Base-by-base conservation (phyloP, 1,140 invertebrate genomes). In the Cydia amplana region DNA sequence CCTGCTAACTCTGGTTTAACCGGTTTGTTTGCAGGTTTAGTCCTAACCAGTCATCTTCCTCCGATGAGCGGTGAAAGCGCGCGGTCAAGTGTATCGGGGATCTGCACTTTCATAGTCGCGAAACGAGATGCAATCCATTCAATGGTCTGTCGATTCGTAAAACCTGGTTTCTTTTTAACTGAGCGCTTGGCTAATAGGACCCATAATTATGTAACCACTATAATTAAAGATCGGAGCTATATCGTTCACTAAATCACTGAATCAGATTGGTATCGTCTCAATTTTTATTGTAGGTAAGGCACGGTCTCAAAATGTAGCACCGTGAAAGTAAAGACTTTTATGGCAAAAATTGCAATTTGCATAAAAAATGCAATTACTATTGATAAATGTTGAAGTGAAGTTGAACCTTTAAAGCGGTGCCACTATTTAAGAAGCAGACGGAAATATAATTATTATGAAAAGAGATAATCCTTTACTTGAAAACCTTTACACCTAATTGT, bases 21-120 rank as follows among this genome's bases (percentile, higher is more conserved):
- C 12, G 14, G 43, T 46, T 46, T 4, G 43, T 40, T 40, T 16
- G 14, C 43, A 46, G 12, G 4, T 46, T 46, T 16, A 46, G 20
- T 60, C 18, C 2, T 60, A 60, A 60, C 20, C 55, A 23, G 55
- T 60, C 20, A 12, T 5, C 20, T 60, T 60, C 55, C 55, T 10
- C 55, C 4, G 55, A 60, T 23, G 55, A 20, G 18, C 20, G 20
- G 55, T 60, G 55, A 60, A 60, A 60, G 55, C 20, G 20, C 2
- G 55, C 55, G 55, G 55, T 60, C 55, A 60, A 60, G 55, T 60
- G 55, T 60, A 60, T 60, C 55, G 55, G 18, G 23, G 20, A 60
- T 23, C 20, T 60, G 55, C 55, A 7, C 55, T 23, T 60, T 60
- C 55, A 23, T 18, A 23, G 20, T 60, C 55, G 51, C 51, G 51